Evolutionary conservation across 2,888 invertebrate genomes (phyloP).

Genomic region (Furcula furcula): DNA sequence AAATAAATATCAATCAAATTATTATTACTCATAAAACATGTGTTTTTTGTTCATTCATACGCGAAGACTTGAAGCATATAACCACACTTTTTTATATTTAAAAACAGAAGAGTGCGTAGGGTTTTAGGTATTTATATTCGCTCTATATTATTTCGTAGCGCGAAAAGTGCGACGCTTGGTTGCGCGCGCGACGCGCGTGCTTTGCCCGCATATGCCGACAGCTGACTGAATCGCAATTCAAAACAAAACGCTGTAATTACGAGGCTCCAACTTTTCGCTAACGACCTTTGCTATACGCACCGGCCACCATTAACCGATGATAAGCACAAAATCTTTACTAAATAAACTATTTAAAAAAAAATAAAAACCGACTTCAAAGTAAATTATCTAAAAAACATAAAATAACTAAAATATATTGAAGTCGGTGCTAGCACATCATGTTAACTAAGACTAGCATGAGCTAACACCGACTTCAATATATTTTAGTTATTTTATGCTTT

Average conservation of each 20-base stretch:
- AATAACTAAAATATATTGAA: too few relatives aligned
- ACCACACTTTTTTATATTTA: constrained; percentile 1
- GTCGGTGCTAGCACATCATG: too few relatives aligned
- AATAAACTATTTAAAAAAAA: neutral
- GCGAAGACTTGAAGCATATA: too few relatives aligned
- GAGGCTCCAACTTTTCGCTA: constrained; percentile 63
- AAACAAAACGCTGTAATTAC: constrained; percentile 67
- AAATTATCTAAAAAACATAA: too few relatives aligned
- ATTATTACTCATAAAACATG: too few relatives aligned
- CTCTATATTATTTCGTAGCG: constrained; percentile 39
- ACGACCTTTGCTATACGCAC: constrained; percentile 42
- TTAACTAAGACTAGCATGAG: too few relatives aligned
- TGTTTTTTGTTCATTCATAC: too few relatives aligned
- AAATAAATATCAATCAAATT: too few relatives aligned
- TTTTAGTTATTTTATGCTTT: too few relatives aligned
- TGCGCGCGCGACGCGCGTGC: constrained; percentile 78
- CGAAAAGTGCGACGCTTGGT: constrained; percentile 46
- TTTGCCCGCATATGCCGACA: constrained; percentile 69
- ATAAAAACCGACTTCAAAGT: neutral
- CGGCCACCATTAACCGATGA: constrained; percentile 36
- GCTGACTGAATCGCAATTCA: constrained; percentile 79
- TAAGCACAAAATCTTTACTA: constrained; percentile 7
- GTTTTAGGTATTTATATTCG: constrained; percentile 19
- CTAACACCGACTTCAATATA: too few relatives aligned
- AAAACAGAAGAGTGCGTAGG: neutral